A percentile compares a stretch with the other conserved stretches of the same genome.
Evolutionary conservation across 2,113 vertebrate genomes (phyloP).

Genomic region (Chauna torquata): DNA sequence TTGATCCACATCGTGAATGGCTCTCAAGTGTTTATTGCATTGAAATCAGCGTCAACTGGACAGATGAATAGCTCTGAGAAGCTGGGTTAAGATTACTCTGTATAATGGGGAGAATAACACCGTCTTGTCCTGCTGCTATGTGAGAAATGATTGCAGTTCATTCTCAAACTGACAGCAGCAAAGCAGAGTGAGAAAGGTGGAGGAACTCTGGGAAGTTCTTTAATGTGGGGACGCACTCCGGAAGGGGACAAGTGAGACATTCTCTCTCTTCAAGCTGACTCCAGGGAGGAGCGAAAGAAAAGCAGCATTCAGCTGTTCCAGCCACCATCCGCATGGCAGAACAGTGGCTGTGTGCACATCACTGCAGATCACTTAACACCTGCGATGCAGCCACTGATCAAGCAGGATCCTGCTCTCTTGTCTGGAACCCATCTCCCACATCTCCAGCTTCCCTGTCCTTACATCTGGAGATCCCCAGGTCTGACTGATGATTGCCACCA

Average conservation of each 20-base stretch:
- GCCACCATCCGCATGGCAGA: not conserved
- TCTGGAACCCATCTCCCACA: not conserved
- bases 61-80: not conserved
- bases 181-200: not conserved
- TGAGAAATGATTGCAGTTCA: not conserved
- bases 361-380: not conserved
- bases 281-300: not conserved
- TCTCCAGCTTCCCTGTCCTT: not conserved
- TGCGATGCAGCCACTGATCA: not conserved
- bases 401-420: not conserved
- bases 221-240: not conserved
- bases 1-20: not conserved
- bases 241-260: not conserved
- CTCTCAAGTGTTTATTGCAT: not conserved
- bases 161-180: not conserved
- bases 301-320: not conserved
- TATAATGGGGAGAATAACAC: not conserved
- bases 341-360: not conserved
- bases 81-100: not conserved
- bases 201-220: not conserved
- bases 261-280: not conserved
- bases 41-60: not conserved
- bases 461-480: not conserved
- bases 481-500: not conserved
- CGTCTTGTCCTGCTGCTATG: not conserved